Conservation (phyloP, 2,888 invertebrate species). For the Osmoderma eremita region DNA sequence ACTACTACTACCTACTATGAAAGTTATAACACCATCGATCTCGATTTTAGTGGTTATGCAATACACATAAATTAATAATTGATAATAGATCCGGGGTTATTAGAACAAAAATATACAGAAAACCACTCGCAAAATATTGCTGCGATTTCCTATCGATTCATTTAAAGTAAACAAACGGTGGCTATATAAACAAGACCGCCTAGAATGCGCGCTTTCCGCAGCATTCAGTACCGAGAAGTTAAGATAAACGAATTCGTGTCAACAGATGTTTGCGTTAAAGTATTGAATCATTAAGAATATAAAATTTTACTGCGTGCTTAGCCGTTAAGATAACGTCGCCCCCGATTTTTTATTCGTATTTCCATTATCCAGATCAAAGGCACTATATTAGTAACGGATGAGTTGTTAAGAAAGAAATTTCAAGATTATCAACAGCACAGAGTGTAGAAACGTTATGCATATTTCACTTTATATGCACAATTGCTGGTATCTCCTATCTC, state of each 20-base stretch:
- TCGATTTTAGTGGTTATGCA: no score
- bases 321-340: constrained; percentile 2
- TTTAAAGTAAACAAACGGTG: no score
- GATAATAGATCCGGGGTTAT: no score
- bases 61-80: no score
- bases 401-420: background rate
- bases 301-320: background rate
- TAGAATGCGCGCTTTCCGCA: no score
- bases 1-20: no score
- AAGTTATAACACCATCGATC: no score
- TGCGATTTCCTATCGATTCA: no score
- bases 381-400: constrained; percentile 3
- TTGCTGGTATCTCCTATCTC: background rate
- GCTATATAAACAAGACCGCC: no score
- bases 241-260: background rate
- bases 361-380: constrained; percentile 10
- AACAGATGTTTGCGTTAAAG: constrained; percentile 5
- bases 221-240: no score
- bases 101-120: no score
- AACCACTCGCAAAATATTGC: no score
- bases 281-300: background rate
- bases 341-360: background rate
- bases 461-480: constrained; percentile 9
- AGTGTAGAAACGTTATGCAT: background rate
- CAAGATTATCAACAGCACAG: background rate